A percentile compares a stretch with the other conserved stretches of the same genome.
phyloP scores from a whole-genome alignment of 2,113 vertebrate species.

The Okapia johnstoni region DNA sequence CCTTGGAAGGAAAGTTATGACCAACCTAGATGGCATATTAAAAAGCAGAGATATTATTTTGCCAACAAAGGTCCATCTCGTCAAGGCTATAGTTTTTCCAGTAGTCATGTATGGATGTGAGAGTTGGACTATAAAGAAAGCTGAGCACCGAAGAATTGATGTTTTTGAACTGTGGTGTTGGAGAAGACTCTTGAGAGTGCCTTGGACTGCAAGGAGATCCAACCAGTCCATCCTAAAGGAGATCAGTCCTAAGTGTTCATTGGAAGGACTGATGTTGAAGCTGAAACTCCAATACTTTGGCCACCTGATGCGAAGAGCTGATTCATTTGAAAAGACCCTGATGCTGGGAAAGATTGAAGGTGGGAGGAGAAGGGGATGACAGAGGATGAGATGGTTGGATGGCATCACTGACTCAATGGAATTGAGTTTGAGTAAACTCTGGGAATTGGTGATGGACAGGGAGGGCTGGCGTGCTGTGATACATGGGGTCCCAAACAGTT shows the following conservation, averaged over 20 bases:
- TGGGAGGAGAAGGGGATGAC: background rate
- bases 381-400: background rate
- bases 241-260: background rate
- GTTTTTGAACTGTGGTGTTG: background rate
- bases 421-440: background rate
- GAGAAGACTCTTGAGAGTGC: background rate
- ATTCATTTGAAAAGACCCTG: background rate
- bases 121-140: background rate
- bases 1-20: background rate
- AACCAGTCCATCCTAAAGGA: background rate
- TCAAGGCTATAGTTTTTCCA: background rate
- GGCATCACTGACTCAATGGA: background rate
- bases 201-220: background rate
- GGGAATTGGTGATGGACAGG: background rate
- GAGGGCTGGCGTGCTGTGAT: background rate
- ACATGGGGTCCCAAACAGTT: background rate
- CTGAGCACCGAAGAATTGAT: background rate
- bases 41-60: background rate
- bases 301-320: rapidly evolving
- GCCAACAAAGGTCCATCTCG: background rate
- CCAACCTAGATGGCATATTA: rapidly evolving
- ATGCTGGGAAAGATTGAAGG: background rate
- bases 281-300: background rate
- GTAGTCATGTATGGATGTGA: background rate
- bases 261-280: background rate